Conservation (phyloP, 2,797 vertebrate genomes). For the Gila robusta region DNA sequence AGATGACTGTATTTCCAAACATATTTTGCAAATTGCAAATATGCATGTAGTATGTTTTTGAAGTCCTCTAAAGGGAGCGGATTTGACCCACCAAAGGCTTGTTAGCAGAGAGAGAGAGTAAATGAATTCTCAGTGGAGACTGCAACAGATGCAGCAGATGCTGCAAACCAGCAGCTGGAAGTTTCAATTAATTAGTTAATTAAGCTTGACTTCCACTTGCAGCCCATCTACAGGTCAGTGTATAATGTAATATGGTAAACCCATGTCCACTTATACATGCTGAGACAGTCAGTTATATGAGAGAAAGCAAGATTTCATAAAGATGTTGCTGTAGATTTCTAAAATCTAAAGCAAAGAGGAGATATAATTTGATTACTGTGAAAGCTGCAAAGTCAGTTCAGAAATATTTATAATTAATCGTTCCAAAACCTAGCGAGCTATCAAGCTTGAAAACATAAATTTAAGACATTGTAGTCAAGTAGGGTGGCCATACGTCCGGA, state of each 20-base stretch:
- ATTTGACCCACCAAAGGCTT: slow-evolving; percentile 67
- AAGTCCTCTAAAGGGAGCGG: slow-evolving; percentile 67
- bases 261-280: slow-evolving; percentile 17
- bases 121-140: slow-evolving; percentile 74
- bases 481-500: too few relatives aligned
- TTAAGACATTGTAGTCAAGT: not conserved
- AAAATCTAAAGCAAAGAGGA: not conserved
- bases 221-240: slow-evolving; percentile 43
- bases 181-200: slow-evolving; percentile 68
- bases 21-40: slow-evolving; percentile 4
- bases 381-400: not conserved
- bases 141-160: slow-evolving; percentile 69
- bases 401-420: not conserved
- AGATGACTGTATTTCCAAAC: not conserved
- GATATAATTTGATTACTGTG: not conserved
- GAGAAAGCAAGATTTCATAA: not conserved
- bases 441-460: not conserved
- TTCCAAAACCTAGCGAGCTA: too few relatives aligned
- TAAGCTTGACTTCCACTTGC: slow-evolving; percentile 57
- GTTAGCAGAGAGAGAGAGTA: slow-evolving; percentile 70
- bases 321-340: not conserved
- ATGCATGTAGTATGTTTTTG: slow-evolving; percentile 45
- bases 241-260: slow-evolving; percentile 9
- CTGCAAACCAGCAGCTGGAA: slow-evolving; percentile 63
- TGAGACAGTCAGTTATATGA: not conserved